Base-by-base conservation (phyloP, 1,140 invertebrate genomes). In the Helicoverpa zea region DNA sequence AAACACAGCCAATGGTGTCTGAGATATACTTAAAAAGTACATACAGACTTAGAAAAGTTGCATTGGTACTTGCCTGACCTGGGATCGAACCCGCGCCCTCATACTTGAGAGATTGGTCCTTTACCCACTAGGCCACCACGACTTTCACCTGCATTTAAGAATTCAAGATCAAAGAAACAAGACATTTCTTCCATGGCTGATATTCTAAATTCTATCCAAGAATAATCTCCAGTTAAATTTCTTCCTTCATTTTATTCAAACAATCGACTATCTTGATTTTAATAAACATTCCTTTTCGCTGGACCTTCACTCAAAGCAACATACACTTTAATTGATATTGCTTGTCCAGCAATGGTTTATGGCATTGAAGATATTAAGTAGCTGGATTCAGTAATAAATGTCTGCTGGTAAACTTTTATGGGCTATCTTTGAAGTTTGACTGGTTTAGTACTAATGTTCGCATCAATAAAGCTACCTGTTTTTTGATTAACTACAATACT, bases 351-450 rank as follows among this genome's bases (percentile, higher is more conserved):
- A 75, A 75, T 59, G 35, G 59, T 75, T 75, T 75, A 75, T 56
- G 23, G 29, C 35, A 43, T 75, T 47, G 18, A 30, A 35, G 56
- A 75, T 70, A 79, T 78, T 78, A 79, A 81, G 70, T 75, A 79
- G 63, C 73, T 43, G 12, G 58, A 61, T 43, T 75, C 68, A 61
- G 66, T 73, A 23, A 81, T 81, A 83, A 83, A 81, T 68, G 74
- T 81, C 59, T 79, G 30, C 30, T 68, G 35, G 70, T 74, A 70
- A 23, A 68, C 59, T 74, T 83, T 83, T 83, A 83, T 83, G 75
- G 58, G n/a, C 51, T 35, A 75, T 79, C 54, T 81, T 80, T 54
- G 59, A 59, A 47, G 14, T 16, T 11, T n/a, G 16, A 61, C 14
- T 35, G 56, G n/a, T 58, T 73, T 35, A 73, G 16, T 73, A 52